Evolutionary conservation across 2,888 invertebrate species (phyloP).

Genomic region (Parnassius apollo): DNA sequence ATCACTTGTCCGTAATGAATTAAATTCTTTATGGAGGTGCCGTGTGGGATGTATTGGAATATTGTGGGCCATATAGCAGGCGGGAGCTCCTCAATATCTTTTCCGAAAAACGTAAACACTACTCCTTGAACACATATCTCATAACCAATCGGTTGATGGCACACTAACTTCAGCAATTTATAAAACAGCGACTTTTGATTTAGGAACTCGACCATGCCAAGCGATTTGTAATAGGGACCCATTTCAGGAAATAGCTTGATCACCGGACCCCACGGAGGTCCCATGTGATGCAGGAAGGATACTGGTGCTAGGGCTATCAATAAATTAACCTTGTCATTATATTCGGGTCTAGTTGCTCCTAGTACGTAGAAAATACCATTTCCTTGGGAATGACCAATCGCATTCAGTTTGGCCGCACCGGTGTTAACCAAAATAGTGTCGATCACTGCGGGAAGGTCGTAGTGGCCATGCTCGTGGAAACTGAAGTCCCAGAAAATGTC

Average conservation of each 20-base stretch:
- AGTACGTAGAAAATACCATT: conserved; percentile 26
- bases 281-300: conserved; percentile 60
- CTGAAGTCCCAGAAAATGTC: conserved; percentile 28
- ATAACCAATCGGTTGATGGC: conserved; percentile 25
- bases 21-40: conserved; percentile 40
- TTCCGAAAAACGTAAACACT: conserved; percentile 28
- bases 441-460: conserved; percentile 26
- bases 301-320: conserved; percentile 76
- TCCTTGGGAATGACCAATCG: conserved; percentile 29
- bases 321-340: conserved; percentile 26
- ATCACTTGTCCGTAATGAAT: conserved; percentile 41
- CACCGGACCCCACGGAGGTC: conserved; percentile 38
- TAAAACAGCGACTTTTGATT: conserved; percentile 10
- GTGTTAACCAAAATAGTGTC: conserved; percentile 25
- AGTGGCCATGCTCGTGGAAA: conserved; percentile 28
- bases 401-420: conserved; percentile 6
- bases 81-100: conserved; percentile 34
- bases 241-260: conserved; percentile 42
- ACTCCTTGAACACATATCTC: conserved; percentile 24
- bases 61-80: conserved; percentile 33
- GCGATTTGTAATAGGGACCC: conserved; percentile 52
- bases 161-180: conserved; percentile 18
- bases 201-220: conserved; percentile 31
- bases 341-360: conserved; percentile 25
- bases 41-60: conserved; percentile 38